These are phyloP conservation scores for Arion vulgaris DNA, from an alignment of 1,140 invertebrate species.

Conservation along the genomic window DNA sequence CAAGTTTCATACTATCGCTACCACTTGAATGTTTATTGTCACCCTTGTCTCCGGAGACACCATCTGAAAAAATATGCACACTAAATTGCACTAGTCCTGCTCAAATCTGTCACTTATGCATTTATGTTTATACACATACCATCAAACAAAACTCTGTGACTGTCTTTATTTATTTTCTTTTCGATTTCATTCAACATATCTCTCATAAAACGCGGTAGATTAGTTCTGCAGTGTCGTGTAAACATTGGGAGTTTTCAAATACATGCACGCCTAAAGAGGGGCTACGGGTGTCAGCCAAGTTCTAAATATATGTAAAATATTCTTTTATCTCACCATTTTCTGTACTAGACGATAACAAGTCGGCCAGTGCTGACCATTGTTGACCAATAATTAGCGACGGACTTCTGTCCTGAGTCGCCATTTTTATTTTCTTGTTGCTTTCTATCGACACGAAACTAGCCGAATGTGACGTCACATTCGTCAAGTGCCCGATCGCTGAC, in stretches of 20 bases:
- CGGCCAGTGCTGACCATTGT: constrained; percentile 70
- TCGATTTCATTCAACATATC: constrained; percentile 7
- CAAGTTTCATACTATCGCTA: constrained; percentile 65
- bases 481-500: constrained; percentile 22
- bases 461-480: constrained; percentile 71
- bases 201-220: not conserved
- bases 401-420: constrained; percentile 73
- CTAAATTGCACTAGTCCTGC: not conserved
- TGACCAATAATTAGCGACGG: constrained; percentile 72
- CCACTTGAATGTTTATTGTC: constrained; percentile 57
- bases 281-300: not conserved
- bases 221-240: constrained; percentile 17
- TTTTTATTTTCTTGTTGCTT: constrained; percentile 73
- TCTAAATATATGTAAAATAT: constrained; percentile 35
- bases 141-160: not conserved
- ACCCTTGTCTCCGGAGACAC: constrained; percentile 47
- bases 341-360: constrained; percentile 53
- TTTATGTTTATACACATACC: not conserved
- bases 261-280: not conserved
- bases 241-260: constrained; percentile 18
- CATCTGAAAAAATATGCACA: constrained; percentile 46
- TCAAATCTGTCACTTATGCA: not conserved
- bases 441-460: constrained; percentile 65
- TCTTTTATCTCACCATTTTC: constrained; percentile 53
- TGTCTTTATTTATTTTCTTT: not conserved